These are phyloP conservation scores for Beroe forskalii DNA, from an alignment of 37 sponge, comb jelly and placozoan species.

Conservation along the genomic window DNA sequence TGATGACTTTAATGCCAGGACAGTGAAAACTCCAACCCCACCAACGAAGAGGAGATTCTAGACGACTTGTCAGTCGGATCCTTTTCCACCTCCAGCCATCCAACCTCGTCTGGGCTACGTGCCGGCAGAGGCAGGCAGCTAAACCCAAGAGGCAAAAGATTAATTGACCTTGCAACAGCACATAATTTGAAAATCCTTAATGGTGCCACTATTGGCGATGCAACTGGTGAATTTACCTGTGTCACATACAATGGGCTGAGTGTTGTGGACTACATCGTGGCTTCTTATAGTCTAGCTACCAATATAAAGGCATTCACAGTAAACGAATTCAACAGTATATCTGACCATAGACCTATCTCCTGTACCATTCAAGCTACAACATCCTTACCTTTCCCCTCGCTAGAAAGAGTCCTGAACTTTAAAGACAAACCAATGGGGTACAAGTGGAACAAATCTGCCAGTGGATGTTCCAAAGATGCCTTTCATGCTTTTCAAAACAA, in stretches of 20 bases:
- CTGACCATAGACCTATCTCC: not conserved
- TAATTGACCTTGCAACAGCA: not conserved
- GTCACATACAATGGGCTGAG: not conserved
- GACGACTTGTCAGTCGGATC: too few species aligned
- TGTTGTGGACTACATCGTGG: not conserved
- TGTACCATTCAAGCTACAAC: not conserved
- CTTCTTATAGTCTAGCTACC: not conserved
- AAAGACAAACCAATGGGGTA: not conserved
- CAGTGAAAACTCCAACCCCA: too few species aligned
- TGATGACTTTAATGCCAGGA: slow-evolving; percentile 3
- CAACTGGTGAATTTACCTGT: not conserved
- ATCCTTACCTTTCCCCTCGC: not conserved
- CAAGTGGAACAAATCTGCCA: not conserved
- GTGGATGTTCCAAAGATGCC: not conserved
- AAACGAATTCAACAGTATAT: not conserved
- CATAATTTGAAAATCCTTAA: not conserved
- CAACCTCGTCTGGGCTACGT: too few species aligned
- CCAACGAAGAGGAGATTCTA: too few species aligned
- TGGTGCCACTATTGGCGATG: not conserved
- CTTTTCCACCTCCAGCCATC: too few species aligned
- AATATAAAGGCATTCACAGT: not conserved
- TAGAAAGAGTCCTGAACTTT: not conserved
- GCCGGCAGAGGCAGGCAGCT: not conserved
- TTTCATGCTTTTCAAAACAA: not conserved
- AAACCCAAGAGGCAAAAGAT: not conserved